Evolutionary conservation across 2,888 invertebrate species (phyloP), one percentile per base, ranked within the genome.

Genomic region (Callinectes sapidus): DNA sequence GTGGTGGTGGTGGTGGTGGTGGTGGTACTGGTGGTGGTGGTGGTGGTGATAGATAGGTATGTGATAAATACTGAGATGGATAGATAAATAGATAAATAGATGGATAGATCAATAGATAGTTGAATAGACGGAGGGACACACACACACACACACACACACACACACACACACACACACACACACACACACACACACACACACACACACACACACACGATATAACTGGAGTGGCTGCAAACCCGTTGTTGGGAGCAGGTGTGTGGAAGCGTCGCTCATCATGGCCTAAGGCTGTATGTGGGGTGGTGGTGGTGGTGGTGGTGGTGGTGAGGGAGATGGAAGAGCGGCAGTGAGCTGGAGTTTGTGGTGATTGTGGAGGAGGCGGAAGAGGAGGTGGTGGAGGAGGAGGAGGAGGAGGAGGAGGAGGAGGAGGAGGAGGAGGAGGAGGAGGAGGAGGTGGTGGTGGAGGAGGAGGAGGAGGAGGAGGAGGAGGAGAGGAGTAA

Each of bases 161-260:
- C 71, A 71, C 71, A 71, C 71, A 71, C 71, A 71, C 71, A 71
- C 71, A 71, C 71, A 71, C 71, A 71, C 71, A 71, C 71, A 71
- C 71, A 71, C 71, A 71, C 71, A 71, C 71, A 71, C 71, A 71
- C 71, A 71, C 71, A 71, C 71, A 61, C 61, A 61, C 71, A 71
- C 71, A 71, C 71, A 71, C 71, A 71, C 71, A 71, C 71, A 71
- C 71, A 71, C 71, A 23, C 71, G 10, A 10, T 71, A 71, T 71
- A 71, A 28, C 71, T 71, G 71, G 71, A 71, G 71, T 2, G 23
- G n/a, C 71, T n/a, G 3, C 28, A 71, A 71, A 71, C 71, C 71
- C 71, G 71, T 71, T 71, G 71, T 71, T n/a, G 71, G 71, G 28
- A 71, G 71, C 28, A 71, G 71, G 71, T 71, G 71, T 71, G 71